phyloP scores from a whole-genome alignment of 2,888 invertebrate genomes.

The Metacarcinus magister region DNA sequence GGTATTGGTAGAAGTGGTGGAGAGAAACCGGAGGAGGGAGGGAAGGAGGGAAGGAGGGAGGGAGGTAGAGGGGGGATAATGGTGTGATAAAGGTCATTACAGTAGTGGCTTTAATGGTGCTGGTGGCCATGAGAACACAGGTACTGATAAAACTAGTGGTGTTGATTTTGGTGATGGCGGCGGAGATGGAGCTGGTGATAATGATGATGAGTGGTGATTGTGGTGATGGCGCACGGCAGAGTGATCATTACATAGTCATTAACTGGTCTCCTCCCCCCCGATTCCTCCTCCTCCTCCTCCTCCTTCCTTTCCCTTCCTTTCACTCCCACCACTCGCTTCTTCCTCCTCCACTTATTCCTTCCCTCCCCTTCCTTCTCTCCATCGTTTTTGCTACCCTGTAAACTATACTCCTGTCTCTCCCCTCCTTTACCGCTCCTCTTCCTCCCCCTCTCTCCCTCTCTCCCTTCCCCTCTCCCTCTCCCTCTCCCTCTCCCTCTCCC shows the following conservation, averaged over 20 bases:
- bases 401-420: neutral
- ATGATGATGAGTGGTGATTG: slow-evolving; percentile 41
- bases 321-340: neutral
- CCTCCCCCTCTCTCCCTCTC: neutral
- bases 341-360: neutral
- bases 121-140: slow-evolving; percentile 19
- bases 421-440: neutral
- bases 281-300: slow-evolving; percentile 6
- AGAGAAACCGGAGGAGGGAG: neutral
- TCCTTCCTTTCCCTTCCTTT: neutral
- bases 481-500: neutral
- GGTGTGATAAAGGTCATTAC: neutral
- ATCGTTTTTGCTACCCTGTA: neutral
- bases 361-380: neutral
- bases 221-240: slow-evolving; percentile 36
- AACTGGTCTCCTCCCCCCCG: slow-evolving; percentile 22
- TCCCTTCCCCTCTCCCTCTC: neutral
- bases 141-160: slow-evolving; percentile 5
- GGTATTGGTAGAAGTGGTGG: neutral
- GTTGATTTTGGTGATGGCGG: slow-evolving; percentile 41
- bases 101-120: slow-evolving; percentile 34
- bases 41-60: neutral
- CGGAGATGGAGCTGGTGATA: slow-evolving; percentile 48
- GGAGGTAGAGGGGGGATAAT: neutral
- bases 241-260: slow-evolving; percentile 45